Base-by-base conservation (phyloP, 2,888 invertebrate species). In the Encarsia formosa region DNA sequence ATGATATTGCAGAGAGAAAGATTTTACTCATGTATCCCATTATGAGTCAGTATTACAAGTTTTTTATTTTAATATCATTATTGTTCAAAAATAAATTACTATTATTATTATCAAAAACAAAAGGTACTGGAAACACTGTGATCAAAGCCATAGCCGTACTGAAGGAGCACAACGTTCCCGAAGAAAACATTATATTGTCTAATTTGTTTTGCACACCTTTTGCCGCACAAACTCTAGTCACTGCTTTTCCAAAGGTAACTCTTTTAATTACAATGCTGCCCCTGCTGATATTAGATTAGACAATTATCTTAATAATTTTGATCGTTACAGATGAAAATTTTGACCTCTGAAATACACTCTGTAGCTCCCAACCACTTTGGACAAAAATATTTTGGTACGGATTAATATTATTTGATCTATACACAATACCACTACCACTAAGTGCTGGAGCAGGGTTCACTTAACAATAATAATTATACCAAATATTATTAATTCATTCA, bases 1-100 rank as follows among this genome's bases (percentile, higher is more conserved):
- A 95, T 59, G 98, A 98, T 71, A 94, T 99, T 59, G 81, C 88
- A 0, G 81, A 85, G 46, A 79, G 98, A 63, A 84, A 84, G 71
- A 94, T 98, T 34, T 79, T 99, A 38, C 81, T 99, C 3, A 95
- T 99, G 92, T 99, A 99, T 76, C 98, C 98, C 9, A 98, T 98
- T 51, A 95, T 99, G 93, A 94, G 95, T 81, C 70, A 76, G 80
- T 76, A 62, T 59, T 13, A 35, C 13, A 41, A 39, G 43, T 44
- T 23, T 3, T 35, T 34, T 35, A 23, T 39, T 41, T 24, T 26
- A 24, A 11, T 38, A 61, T 60, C 43, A 20, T 31, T 15, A 39
- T 39, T 35, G 31, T 50, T 38, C 29, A 23, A 19, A 39, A 8
- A 37, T 11, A 35, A 41, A 22, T 9, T 23, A 50, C 23, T 39